Evolutionary conservation across 2,113 vertebrate species (phyloP).

Genomic region (Mirza zaza): DNA sequence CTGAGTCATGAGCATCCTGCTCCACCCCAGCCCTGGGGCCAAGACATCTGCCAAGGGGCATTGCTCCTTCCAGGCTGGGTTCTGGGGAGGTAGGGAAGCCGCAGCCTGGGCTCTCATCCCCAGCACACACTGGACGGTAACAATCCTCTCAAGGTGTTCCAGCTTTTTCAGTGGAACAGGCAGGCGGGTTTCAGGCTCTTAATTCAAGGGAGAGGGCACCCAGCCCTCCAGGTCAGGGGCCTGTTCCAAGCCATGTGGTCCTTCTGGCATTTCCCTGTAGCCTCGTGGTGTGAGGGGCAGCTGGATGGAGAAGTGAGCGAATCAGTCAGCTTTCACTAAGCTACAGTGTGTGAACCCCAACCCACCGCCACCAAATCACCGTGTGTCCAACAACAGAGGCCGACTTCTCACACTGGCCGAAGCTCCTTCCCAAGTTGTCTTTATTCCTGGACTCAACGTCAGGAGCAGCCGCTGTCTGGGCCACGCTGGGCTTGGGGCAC

Average conservation of each 20-base stretch:
- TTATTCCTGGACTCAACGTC: not conserved
- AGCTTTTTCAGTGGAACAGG: not conserved
- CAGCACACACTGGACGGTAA: not conserved
- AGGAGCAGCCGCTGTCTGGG: not conserved
- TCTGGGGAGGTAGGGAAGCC: not conserved
- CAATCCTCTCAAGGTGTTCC: not conserved
- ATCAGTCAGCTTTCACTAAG: not conserved
- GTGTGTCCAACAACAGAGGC: not conserved
- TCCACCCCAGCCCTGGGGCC: not conserved
- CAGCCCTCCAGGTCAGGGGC: not conserved
- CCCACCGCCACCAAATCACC: not conserved
- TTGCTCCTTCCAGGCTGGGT: not conserved
- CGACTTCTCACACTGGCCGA: not conserved
- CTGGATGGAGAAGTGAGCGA: not conserved
- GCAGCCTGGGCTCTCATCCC: not conserved
- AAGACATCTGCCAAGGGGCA: not conserved
- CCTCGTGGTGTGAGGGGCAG: not conserved
- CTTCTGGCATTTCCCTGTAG: not conserved
- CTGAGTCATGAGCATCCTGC: conserved; percentile 63
- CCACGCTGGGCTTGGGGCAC: not conserved
- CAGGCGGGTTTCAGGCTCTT: not conserved
- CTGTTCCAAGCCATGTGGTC: not conserved
- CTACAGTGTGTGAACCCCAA: not conserved
- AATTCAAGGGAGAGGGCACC: not conserved
- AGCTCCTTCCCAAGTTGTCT: not conserved